These are phyloP conservation scores for Lepilemur septentrionalis DNA, from an alignment of 2,797 vertebrate genomes.

Conservation along the genomic window DNA sequence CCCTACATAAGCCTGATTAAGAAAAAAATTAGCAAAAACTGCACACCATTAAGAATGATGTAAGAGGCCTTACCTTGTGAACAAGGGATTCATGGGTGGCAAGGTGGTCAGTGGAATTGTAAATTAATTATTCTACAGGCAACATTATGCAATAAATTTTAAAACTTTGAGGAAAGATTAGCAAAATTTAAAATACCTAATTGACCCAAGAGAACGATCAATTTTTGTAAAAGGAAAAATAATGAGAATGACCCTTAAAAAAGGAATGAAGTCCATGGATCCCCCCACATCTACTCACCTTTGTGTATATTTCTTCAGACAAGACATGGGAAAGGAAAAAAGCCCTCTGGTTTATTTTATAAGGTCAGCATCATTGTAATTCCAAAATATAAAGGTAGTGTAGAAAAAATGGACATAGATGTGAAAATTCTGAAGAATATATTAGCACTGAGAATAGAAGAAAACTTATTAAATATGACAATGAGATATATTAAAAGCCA, in stretches of 20 bases:
- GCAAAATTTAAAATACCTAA: background rate
- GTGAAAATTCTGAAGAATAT: background rate
- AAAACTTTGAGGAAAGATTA: background rate
- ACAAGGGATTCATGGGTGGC: background rate
- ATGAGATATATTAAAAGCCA: background rate
- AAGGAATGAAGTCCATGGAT: rapidly evolving
- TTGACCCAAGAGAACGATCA: background rate
- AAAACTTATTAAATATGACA: background rate
- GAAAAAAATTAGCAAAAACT: background rate
- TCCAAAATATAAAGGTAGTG: background rate
- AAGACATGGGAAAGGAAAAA: background rate
- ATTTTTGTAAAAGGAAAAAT: background rate
- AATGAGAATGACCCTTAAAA: background rate
- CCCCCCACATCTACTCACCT: rapidly evolving
- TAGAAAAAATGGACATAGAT: background rate
- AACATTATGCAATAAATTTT: background rate
- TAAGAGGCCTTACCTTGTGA: background rate
- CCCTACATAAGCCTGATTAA: background rate
- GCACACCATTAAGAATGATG: background rate
- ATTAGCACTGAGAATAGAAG: background rate
- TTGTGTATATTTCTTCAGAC: background rate
- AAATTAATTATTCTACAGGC: background rate
- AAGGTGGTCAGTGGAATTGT: too few species aligned
- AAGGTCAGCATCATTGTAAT: background rate
- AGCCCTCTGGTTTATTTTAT: background rate